Conservation (phyloP, 2,888 invertebrate species). For the Abscondita cerata region DNA sequence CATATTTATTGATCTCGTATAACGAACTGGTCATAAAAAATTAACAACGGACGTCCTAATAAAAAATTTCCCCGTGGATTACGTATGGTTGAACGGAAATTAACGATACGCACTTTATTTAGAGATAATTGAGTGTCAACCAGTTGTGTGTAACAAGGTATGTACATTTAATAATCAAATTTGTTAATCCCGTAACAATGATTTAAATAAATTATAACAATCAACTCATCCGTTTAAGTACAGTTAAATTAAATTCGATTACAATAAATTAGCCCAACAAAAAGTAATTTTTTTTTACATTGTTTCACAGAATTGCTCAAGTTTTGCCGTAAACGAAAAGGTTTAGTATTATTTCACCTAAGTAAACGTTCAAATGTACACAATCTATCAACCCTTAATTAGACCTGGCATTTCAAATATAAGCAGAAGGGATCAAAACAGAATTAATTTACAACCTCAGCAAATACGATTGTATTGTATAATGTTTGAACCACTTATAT, state of each 20-base stretch:
- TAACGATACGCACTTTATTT: constrained; percentile 5
- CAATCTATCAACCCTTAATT: constrained; percentile 5
- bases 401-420: background rate
- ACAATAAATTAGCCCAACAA: too few relatives aligned
- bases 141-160: background rate
- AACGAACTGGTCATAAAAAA: background rate
- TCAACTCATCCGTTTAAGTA: too few relatives aligned
- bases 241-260: too few relatives aligned
- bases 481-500: constrained; percentile 18
- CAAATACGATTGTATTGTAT: constrained; percentile 16
- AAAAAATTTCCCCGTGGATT: background rate
- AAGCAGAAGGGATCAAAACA: constrained; percentile 19
- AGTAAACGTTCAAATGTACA: background rate
- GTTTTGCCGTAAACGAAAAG: background rate
- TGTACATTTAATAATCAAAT: too few relatives aligned
- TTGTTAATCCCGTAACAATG: too few relatives aligned
- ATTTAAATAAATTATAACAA: too few relatives aligned
- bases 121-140: background rate
- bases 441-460: constrained; percentile 22
- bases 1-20: background rate
- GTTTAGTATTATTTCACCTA: background rate
- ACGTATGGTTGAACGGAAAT: background rate
- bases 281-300: too few relatives aligned
- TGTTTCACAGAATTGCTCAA: too few relatives aligned
- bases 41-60: background rate